Conservation (phyloP, 2,113 vertebrate species). For the Odocoileus virginianus region DNA sequence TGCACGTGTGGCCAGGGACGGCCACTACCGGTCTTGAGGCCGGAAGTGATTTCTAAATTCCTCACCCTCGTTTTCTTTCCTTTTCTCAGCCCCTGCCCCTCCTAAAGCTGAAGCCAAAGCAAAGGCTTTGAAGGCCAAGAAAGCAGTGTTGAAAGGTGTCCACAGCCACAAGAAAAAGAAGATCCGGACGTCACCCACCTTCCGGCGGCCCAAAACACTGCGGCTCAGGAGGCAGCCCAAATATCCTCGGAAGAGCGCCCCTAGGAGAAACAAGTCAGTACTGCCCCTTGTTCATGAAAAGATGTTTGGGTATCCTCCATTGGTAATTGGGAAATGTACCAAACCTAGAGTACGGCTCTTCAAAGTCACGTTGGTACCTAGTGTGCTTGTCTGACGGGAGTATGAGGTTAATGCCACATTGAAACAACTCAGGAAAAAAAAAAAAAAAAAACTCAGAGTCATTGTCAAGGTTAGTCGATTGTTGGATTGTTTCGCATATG, state of each 20-base stretch:
- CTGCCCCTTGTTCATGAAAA: accelerated
- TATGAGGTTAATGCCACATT: not conserved
- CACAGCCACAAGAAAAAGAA: constrained; percentile 98
- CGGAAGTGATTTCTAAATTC: constrained; percentile 26
- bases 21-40: not conserved
- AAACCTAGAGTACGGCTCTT: not conserved
- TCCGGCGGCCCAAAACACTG: constrained; percentile 94
- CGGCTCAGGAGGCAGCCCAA: constrained; percentile 94
- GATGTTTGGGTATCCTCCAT: not conserved
- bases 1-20: not conserved
- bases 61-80: not conserved
- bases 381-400: not conserved
- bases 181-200: constrained; percentile 93
- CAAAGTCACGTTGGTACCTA: not conserved
- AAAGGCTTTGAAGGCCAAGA: constrained; percentile 98
- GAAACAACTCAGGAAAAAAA: not conserved
- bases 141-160: constrained; percentile 96
- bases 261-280: constrained; percentile 96
- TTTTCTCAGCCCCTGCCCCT: constrained; percentile 84
- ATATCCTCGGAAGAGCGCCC: constrained; percentile 96
- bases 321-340: not conserved
- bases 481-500: not conserved
- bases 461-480: not conserved
- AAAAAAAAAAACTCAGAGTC: not conserved
- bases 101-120: constrained; percentile 97